A percentile compares a stretch with the other conserved stretches of the same genome.
These are phyloP conservation scores for Hemitrygon akajei DNA, from an alignment of 2,797 vertebrate genomes.

Conservation along the genomic window DNA sequence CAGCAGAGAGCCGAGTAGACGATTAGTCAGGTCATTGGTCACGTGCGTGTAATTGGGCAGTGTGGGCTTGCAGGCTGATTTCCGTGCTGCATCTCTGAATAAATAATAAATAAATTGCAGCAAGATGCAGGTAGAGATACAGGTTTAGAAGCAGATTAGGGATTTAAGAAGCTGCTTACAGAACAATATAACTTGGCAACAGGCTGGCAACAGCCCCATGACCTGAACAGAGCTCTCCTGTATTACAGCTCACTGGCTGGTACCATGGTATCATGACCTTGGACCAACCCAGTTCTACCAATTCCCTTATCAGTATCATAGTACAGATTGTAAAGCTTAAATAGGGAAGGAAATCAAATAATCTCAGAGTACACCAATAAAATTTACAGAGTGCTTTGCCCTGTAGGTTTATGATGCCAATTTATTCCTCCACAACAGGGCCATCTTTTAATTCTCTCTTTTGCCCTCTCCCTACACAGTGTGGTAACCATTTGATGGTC, in stretches of 20 bases:
- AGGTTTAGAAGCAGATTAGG: too few relatives aligned
- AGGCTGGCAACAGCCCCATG: neutral
- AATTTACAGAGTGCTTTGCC: neutral
- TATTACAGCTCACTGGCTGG: neutral
- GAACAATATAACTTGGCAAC: neutral
- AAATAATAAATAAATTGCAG: too few relatives aligned
- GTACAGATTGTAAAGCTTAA: slow-evolving; percentile 22
- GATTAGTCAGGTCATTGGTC: too few relatives aligned
- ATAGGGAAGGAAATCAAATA: neutral
- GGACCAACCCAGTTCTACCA: neutral
- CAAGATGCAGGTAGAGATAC: too few relatives aligned
- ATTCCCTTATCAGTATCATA: slow-evolving; percentile 24
- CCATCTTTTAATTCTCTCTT: neutral
- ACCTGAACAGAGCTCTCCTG: neutral
- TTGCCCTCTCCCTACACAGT: neutral
- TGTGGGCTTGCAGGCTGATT: too few relatives aligned
- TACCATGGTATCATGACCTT: slow-evolving; percentile 1
- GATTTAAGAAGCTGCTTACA: neutral
- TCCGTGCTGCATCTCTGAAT: too few relatives aligned
- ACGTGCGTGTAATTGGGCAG: too few relatives aligned
- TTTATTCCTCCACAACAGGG: neutral
- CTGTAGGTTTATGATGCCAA: slow-evolving; percentile 1
- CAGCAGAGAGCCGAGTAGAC: too few relatives aligned
- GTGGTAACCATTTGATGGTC: neutral
- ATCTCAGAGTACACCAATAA: slow-evolving; percentile 9